Percentiles rank a stretch among this genome's conserved stretches.
Conservation (phyloP, 2,888 invertebrate genomes). For the Athalia circularis region DNA sequence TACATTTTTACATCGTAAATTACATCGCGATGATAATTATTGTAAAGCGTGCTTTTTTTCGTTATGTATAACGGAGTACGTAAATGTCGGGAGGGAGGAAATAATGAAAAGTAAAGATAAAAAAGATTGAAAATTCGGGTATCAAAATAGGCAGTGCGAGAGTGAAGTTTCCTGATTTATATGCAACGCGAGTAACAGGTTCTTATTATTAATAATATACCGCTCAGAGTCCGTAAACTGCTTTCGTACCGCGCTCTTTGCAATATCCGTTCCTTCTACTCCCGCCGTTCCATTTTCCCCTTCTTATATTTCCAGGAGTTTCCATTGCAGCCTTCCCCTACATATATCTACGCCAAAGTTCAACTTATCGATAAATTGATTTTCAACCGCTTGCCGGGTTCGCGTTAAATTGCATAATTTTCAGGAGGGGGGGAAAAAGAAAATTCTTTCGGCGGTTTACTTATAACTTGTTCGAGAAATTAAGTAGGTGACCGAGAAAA, state of each 20-base stretch:
- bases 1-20: no score
- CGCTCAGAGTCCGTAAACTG: conserved; percentile 37
- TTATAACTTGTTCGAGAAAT: no score
- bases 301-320: not conserved
- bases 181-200: conserved; percentile 36
- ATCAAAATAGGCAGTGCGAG: not conserved
- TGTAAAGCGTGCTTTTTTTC: no score
- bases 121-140: not conserved
- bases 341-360: not conserved
- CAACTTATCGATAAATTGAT: not conserved
- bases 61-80: not conserved
- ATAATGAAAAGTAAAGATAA: not conserved
- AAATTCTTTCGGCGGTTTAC: no score
- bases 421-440: no score
- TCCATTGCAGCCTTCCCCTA: not conserved
- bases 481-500: no score
- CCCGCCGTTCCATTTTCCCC: not conserved
- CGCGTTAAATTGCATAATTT: no score
- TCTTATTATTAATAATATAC: conserved; percentile 43
- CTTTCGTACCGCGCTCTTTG: conserved; percentile 31
- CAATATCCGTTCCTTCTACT: conserved; percentile 8
- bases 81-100: not conserved
- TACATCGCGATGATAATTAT: no score
- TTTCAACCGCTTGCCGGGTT: no score
- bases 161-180: conserved; percentile 31